Base-by-base conservation (phyloP, 2,113 vertebrate genomes). In the Cyphomyrus plagiostoma region DNA sequence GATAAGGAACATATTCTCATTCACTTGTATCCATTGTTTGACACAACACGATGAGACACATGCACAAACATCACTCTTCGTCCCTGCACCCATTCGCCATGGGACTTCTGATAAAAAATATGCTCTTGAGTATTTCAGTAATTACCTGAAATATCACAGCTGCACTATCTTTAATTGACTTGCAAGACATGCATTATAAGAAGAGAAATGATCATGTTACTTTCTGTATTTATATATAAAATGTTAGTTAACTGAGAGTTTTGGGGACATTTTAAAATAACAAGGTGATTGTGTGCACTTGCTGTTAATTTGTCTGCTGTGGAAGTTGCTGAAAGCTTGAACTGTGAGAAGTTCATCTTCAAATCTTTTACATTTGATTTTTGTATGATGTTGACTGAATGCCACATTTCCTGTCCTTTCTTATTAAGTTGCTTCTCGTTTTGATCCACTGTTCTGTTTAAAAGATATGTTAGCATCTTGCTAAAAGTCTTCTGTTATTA, bases 1-100 rank as follows among this genome's bases (percentile, higher is more conserved):
- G 87, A 88, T 88, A 88, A 88, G 87, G 62, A 70, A 30, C 53
- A 30, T 45, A 74, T 88, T 74, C 21, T 74, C 74, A 74, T 74
- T 88, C 39, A 35, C 42, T 74, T 74, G 87, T 70, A 88, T 49
- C 62, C 23, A 74, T 74, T 88, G 42, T 88, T 88, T 88, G 39
- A n/a, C 52, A 62, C 87, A 46, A 58, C 52, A 45, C n/a, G 9
- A 19, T 48, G 42, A 49, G 4, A 88, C 42, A 30, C 23, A 62
- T 3, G n/a, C 9, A 45, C 45, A 70, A 88, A 48, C 42, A 49
- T 39, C 15, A 42, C 62, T 74, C 58, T 48, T 48, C 2, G 1
- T 70, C 58, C 87, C 17, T 48, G 46, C 15, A 35, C 11, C 17
- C n/a, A 15, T 1, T 23, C 56, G 0, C 56, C 56, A 45, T 19